Percentiles rank a stretch among this genome's conserved stretches.
Conservation (phyloP, 2,888 invertebrate species). For the Noctua janthe region DNA sequence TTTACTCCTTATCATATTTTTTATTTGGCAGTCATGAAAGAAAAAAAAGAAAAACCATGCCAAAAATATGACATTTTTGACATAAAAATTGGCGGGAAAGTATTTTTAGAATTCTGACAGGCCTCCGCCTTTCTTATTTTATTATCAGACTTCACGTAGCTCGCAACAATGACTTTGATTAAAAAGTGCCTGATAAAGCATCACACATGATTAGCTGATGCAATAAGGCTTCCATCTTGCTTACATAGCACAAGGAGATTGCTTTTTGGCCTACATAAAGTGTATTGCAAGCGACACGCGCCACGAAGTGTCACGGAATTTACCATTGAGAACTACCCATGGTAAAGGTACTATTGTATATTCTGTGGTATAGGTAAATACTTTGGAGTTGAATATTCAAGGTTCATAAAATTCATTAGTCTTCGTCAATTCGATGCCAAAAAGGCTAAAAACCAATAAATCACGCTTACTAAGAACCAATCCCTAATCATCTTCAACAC, state of each 20-base stretch:
- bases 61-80: background rate
- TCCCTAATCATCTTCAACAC: background rate
- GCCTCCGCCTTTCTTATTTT: background rate
- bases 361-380: no score
- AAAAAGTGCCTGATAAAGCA: background rate
- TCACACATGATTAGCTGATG: constrained; percentile 47
- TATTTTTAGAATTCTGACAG: constrained; percentile 8
- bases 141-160: background rate
- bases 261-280: constrained; percentile 17
- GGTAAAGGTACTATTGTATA: no score
- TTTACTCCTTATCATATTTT: background rate
- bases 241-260: constrained; percentile 25
- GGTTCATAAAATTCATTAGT: no score
- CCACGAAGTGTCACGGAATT: background rate
- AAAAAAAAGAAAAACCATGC: no score
- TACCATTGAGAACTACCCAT: background rate
- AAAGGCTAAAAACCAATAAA: background rate
- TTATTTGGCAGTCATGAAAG: background rate
- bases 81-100: constrained; percentile 22
- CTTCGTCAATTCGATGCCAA: background rate
- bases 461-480: background rate
- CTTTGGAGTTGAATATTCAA: background rate
- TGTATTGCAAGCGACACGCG: background rate
- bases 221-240: constrained; percentile 63
- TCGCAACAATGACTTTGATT: constrained; percentile 10